Conservation (phyloP, 2,888 invertebrate species). For the Pyrochroa serraticornis region DNA sequence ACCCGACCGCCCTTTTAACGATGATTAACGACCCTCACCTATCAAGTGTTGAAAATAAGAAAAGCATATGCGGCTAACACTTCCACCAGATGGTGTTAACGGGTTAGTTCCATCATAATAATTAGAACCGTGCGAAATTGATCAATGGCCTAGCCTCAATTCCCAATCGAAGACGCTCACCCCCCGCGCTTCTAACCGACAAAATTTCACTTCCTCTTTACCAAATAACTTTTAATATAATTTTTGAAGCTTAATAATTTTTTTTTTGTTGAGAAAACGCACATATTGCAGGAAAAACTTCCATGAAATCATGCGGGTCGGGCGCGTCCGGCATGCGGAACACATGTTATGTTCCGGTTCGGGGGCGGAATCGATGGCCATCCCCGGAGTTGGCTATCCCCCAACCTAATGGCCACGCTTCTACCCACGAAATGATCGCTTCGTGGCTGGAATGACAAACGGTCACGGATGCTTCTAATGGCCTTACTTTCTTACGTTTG, state of each 20-base stretch:
- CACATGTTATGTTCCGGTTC: slow-evolving; percentile 48
- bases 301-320: slow-evolving; percentile 43
- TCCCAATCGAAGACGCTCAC: too few relatives aligned
- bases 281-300: slow-evolving; percentile 41
- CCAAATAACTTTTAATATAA: background rate
- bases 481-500: slow-evolving; percentile 37
- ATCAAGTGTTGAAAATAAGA: slow-evolving; percentile 6
- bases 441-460: slow-evolving; percentile 55
- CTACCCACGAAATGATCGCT: slow-evolving; percentile 52
- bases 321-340: slow-evolving; percentile 51
- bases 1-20: too few relatives aligned
- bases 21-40: too few relatives aligned
- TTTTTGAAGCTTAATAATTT: background rate
- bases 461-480: slow-evolving; percentile 53
- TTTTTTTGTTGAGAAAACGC: background rate
- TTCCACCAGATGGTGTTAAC: slow-evolving; percentile 30
- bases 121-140: slow-evolving; percentile 18
- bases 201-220: background rate
- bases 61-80: slow-evolving; percentile 11
- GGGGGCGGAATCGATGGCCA: slow-evolving; percentile 39
- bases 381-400: slow-evolving; percentile 33
- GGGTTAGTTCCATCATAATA: slow-evolving; percentile 20
- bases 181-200: too few relatives aligned
- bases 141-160: slow-evolving; percentile 15
- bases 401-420: slow-evolving; percentile 53